Evolutionary conservation across 2,113 vertebrate species (phyloP).

Genomic region (Corvus cornix): DNA sequence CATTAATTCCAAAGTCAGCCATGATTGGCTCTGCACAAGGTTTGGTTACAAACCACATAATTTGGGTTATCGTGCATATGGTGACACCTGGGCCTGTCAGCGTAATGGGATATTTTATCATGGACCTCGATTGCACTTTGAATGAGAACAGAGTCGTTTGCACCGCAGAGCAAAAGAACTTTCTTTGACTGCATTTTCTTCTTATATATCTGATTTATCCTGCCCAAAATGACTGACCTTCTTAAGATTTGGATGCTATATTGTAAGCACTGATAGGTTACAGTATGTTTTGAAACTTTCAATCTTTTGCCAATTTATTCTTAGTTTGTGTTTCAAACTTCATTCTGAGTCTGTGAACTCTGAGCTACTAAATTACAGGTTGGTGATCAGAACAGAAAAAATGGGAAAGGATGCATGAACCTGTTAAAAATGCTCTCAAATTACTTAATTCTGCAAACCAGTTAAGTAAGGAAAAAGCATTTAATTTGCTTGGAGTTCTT

Average conservation of each 20-base stretch:
- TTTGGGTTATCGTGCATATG: not conserved
- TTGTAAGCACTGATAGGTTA: not conserved
- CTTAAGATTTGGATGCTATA: not conserved
- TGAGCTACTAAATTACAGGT: not conserved
- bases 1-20: not conserved
- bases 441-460: not conserved
- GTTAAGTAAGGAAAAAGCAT: not conserved
- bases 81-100: not conserved
- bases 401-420: not conserved
- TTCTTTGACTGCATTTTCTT: not conserved
- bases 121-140: not conserved
- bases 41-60: not conserved
- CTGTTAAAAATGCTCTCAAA: not conserved
- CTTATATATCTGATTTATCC: not conserved
- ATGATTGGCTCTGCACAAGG: not conserved
- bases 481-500: not conserved
- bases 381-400: not conserved
- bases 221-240: not conserved
- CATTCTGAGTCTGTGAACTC: not conserved
- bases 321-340: not conserved
- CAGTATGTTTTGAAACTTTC: not conserved
- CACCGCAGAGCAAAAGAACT: not conserved
- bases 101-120: rapidly evolving
- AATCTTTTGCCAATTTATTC: not conserved
- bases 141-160: not conserved